phyloP scores from a whole-genome alignment of 2,888 invertebrate species.

The Timema cristinae region DNA sequence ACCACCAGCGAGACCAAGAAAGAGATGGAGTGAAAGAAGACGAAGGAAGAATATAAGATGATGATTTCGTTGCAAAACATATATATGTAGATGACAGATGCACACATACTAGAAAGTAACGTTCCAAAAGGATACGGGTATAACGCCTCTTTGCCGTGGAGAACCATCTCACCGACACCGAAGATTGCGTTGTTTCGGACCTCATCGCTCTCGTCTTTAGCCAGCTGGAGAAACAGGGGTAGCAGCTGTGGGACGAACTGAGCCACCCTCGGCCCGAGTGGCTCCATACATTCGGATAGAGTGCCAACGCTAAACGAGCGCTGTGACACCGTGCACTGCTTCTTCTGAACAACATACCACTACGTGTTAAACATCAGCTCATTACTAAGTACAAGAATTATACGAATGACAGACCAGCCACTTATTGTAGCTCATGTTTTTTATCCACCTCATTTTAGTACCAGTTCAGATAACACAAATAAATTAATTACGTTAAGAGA shows the following conservation, averaged over 20 bases:
- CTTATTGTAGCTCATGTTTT: too few species aligned
- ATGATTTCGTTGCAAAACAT: constrained; percentile 13
- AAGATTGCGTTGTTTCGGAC: constrained; percentile 73
- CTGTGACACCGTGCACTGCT: constrained; percentile 60
- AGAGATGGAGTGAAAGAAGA: neutral
- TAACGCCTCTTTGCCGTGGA: constrained; percentile 60
- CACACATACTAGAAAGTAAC: too few species aligned
- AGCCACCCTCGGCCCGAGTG: constrained; percentile 53
- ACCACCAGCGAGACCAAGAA: too few species aligned
- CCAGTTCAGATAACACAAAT: too few species aligned
- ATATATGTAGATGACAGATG: too few species aligned
- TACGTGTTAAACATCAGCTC: too few species aligned
- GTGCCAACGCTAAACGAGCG: constrained; percentile 69
- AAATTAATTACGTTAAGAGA: too few species aligned
- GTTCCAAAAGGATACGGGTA: constrained; percentile 53
- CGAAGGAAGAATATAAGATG: constrained; percentile 13
- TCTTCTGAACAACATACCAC: constrained; percentile 49
- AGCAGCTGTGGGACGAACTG: constrained; percentile 57
- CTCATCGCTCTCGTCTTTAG: constrained; percentile 61
- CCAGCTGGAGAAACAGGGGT: constrained; percentile 57
- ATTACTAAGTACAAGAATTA: too few species aligned
- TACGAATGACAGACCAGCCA: too few species aligned
- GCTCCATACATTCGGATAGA: constrained; percentile 66
- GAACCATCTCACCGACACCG: constrained; percentile 68
- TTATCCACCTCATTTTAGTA: too few species aligned